A percentile compares a stretch with the other conserved stretches of the same genome.
Evolutionary conservation across 2,888 invertebrate species (phyloP).

Genomic region (Xestia xanthographa): DNA sequence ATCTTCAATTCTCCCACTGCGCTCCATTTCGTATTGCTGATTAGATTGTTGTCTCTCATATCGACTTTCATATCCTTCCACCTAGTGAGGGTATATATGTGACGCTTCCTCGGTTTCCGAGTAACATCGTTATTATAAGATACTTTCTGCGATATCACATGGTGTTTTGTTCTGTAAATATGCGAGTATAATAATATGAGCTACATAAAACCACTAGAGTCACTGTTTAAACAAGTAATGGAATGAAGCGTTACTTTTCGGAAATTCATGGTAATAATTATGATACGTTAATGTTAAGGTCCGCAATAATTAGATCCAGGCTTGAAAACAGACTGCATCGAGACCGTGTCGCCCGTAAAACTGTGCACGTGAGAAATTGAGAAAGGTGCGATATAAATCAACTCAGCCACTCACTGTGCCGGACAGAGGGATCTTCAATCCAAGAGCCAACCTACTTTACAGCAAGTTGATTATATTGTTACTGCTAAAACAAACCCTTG

Average conservation of each 20-base stretch:
- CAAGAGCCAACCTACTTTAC: background rate
- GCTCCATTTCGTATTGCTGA: conserved; percentile 36
- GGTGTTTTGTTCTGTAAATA: background rate
- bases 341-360: accelerated
- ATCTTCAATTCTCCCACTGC: conserved; percentile 18
- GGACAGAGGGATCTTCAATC: background rate
- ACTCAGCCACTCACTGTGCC: background rate
- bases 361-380: background rate
- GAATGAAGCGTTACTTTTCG: background rate
- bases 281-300: too few relatives aligned
- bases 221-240: background rate
- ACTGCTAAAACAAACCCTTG: background rate
- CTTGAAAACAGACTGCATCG: background rate
- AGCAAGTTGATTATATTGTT: background rate
- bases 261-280: background rate
- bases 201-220: background rate
- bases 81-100: conserved; percentile 2
- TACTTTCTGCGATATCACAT: background rate
- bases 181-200: background rate
- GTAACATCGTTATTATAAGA: conserved; percentile 18
- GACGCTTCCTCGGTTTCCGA: conserved; percentile 8
- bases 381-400: background rate
- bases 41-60: conserved; percentile 48
- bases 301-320: background rate
- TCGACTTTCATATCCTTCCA: conserved; percentile 41